phyloP scores from a whole-genome alignment of 2,888 invertebrate species.

The Drosophila flavopinicola region DNA sequence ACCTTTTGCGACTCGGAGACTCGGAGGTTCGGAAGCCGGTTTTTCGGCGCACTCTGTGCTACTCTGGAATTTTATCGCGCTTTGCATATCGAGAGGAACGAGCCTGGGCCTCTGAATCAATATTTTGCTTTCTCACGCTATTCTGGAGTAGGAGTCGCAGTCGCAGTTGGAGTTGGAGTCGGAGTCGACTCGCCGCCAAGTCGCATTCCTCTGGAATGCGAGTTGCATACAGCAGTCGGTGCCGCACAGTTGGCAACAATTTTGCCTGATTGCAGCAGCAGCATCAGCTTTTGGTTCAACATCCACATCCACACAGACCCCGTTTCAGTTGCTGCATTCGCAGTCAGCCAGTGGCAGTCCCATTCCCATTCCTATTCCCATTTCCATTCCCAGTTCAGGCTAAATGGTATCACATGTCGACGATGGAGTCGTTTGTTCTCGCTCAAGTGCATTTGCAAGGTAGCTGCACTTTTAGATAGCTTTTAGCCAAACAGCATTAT shows the following conservation, averaged over 20 bases:
- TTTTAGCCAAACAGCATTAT: too few species aligned
- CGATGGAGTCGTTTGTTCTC: constrained; percentile 50
- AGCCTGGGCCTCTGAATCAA: constrained; percentile 66
- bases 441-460: constrained; percentile 67
- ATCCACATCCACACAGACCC: constrained; percentile 28
- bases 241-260: constrained; percentile 75
- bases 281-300: constrained; percentile 46
- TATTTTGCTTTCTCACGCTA: constrained; percentile 80
- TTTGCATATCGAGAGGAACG: constrained; percentile 77
- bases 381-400: constrained; percentile 32
- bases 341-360: constrained; percentile 16
- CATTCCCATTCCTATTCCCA: constrained; percentile 14
- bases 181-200: constrained; percentile 26
- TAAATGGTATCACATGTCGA: constrained; percentile 78
- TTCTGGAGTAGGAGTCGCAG: constrained; percentile 50
- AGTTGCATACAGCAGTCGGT: constrained; percentile 42
- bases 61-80: constrained; percentile 75
- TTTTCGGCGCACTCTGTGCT: constrained; percentile 37
- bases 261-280: constrained; percentile 72
- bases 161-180: too few species aligned
- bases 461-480: constrained; percentile 32
- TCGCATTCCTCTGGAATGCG: constrained; percentile 66
- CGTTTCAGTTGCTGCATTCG: constrained; percentile 15
- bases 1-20: constrained; percentile 53
- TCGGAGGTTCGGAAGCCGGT: constrained; percentile 59